A percentile compares a stretch with the other conserved stretches of the same genome.
These are phyloP conservation scores for Hepsetus odoe DNA, from an alignment of 2,113 vertebrate genomes.

Conservation along the genomic window DNA sequence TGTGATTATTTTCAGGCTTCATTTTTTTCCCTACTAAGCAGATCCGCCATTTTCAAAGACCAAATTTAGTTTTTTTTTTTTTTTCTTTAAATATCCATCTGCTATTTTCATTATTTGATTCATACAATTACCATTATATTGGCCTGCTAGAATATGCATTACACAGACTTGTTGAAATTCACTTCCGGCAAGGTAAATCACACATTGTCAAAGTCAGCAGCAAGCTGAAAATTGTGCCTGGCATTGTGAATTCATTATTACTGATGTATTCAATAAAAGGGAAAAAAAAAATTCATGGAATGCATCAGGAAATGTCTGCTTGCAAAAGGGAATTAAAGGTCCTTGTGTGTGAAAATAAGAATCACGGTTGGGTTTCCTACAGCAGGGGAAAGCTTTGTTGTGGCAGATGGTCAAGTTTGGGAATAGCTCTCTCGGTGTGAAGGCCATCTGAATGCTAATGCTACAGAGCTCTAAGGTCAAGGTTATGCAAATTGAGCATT, in stretches of 20 bases:
- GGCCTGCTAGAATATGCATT: too few species aligned
- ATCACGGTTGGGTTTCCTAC: constrained; percentile 34
- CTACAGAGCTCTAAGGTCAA: constrained; percentile 18
- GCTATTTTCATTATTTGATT: too few species aligned
- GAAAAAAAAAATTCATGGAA: constrained; percentile 11
- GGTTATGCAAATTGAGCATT: constrained; percentile 15
- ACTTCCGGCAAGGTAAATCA: background rate
- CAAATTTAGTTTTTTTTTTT: too few species aligned
- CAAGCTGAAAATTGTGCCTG: background rate
- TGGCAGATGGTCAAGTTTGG: constrained; percentile 41
- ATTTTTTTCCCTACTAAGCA: too few species aligned
- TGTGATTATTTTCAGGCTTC: too few species aligned
- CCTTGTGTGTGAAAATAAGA: constrained; percentile 16
- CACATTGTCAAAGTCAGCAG: background rate
- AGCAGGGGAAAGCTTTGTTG: constrained; percentile 8
- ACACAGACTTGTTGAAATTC: too few species aligned
- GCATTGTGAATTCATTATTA: background rate
- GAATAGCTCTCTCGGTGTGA: constrained; percentile 39
- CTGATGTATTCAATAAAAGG: background rate
- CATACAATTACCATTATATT: too few species aligned
- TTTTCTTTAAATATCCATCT: too few species aligned
- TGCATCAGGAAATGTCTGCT: background rate
- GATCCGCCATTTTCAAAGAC: too few species aligned
- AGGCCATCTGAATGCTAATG: constrained; percentile 45
- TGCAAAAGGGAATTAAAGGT: background rate